Conservation (phyloP, 2,888 invertebrate genomes). For the Coleophora deauratella region DNA sequence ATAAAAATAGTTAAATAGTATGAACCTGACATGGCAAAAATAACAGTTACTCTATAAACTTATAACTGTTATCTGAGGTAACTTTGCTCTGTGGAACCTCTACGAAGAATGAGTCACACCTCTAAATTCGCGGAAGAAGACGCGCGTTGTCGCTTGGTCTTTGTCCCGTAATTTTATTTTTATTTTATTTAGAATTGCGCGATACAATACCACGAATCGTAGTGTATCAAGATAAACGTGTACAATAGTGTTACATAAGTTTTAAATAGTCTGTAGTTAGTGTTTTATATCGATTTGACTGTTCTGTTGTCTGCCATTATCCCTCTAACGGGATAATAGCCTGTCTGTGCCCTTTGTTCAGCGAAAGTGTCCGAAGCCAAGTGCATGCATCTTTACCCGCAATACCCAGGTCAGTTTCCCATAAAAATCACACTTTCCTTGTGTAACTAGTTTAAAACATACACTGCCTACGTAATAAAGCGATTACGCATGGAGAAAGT, state of each 20-base stretch:
- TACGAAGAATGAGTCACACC: too few relatives aligned
- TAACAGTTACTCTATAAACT: too few relatives aligned
- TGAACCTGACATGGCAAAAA: too few relatives aligned
- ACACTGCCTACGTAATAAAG: conserved; percentile 42
- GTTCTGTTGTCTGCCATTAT: conserved; percentile 58
- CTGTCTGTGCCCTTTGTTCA: conserved; percentile 66
- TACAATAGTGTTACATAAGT: conserved; percentile 32
- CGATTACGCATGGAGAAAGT: conserved; percentile 64
- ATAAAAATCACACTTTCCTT: too few relatives aligned
- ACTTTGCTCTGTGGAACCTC: too few relatives aligned
- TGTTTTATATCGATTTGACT: conserved; percentile 29
- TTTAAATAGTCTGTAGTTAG: conserved; percentile 4
- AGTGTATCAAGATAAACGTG: conserved; percentile 32
- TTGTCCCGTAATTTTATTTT: conserved; percentile 58
- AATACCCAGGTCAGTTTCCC: conserved; percentile 63
- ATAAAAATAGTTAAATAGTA: too few relatives aligned
- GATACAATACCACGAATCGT: conserved; percentile 32
- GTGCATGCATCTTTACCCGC: conserved; percentile 75
- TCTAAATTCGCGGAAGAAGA: conserved; percentile 47
- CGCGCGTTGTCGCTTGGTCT: conserved; percentile 46
- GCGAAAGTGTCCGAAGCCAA: conserved; percentile 70
- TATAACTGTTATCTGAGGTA: too few relatives aligned
- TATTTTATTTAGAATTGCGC: conserved; percentile 45
- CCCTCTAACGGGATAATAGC: conserved; percentile 71
- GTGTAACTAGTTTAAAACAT: conserved; percentile 3